Evolutionary conservation across 2,113 vertebrate genomes (phyloP).

Genomic region (Furnarius figulus): DNA sequence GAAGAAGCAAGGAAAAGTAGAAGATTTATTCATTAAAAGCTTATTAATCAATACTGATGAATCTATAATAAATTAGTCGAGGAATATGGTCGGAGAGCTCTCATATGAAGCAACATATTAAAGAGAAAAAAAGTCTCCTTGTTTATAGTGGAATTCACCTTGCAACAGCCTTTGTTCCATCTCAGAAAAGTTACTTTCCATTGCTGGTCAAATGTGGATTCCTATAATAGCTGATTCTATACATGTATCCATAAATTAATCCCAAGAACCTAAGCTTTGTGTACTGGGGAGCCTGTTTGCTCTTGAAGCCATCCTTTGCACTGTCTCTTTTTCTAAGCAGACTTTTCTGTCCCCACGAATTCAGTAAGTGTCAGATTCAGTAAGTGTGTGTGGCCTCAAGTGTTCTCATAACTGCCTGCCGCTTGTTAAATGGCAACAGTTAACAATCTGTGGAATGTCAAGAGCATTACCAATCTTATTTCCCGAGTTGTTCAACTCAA

Average conservation of each 20-base stretch:
- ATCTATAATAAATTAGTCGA: neutral
- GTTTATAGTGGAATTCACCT: neutral
- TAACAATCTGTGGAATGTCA: neutral
- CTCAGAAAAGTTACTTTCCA: neutral
- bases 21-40: neutral
- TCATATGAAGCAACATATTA: neutral
- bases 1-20: neutral
- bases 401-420: neutral
- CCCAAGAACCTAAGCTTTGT: neutral
- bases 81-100: neutral
- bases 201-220: neutral
- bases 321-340: neutral
- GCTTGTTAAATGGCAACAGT: neutral
- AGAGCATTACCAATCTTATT: neutral
- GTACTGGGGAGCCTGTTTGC: neutral
- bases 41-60: neutral
- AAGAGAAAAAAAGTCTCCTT: neutral
- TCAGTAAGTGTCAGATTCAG: neutral
- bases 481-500: neutral
- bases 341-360: neutral
- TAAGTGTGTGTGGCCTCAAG: neutral
- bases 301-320: neutral
- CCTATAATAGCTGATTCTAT: neutral
- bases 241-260: neutral
- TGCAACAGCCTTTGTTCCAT: neutral